Evolutionary conservation across 2,113 vertebrate genomes (phyloP), one percentile per base, ranked within the genome.

Genomic region (Oryzias celebensis): DNA sequence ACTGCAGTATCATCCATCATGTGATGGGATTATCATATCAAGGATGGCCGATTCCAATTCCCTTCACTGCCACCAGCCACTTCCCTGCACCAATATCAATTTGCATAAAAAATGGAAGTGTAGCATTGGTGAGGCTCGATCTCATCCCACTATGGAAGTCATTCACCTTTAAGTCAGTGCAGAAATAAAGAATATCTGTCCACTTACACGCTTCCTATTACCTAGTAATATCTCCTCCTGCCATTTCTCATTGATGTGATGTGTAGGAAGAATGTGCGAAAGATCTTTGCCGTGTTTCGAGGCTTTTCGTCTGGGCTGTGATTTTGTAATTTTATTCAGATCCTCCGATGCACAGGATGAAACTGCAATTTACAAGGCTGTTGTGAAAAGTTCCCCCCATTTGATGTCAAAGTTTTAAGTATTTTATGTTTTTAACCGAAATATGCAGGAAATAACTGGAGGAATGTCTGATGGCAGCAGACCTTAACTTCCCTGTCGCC

Each of bases 101-200:
- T 86, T 86, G 82, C 83, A 85, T 81, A 71, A 78, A 59, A 81
- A 86, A 86, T 86, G 75, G 70, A 86, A 77, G 46, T 71, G 73
- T 73, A 59, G 54, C 70, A 73, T 77, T 68, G 74, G 83, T 67
- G 4, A 57, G 73, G 49, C 52, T 62, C 15, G 5, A 62, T 74
- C 66, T 81, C 65, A 67, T 62, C 7, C 16, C 46, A 23, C 71
- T 66, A 65, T 61, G 46, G 62, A 53, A 81, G 79, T 77, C 76
- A 79, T 88, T 84, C 84, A 61, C 80, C 42, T 48, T 50, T 62
- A 52, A 68, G 67, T 80, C 63, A 7, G 53, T n/a, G 24, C 62
- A 52, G 68, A 78, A 71, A 84, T 83, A 70, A 73, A 80, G 67
- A 81, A 85, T 78, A 71, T 85, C 66, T 76, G 62, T 80, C 67